Evolutionary conservation across 2,888 invertebrate genomes (phyloP), one percentile per base, ranked within the genome.

Genomic region (Cepaea hortensis): DNA sequence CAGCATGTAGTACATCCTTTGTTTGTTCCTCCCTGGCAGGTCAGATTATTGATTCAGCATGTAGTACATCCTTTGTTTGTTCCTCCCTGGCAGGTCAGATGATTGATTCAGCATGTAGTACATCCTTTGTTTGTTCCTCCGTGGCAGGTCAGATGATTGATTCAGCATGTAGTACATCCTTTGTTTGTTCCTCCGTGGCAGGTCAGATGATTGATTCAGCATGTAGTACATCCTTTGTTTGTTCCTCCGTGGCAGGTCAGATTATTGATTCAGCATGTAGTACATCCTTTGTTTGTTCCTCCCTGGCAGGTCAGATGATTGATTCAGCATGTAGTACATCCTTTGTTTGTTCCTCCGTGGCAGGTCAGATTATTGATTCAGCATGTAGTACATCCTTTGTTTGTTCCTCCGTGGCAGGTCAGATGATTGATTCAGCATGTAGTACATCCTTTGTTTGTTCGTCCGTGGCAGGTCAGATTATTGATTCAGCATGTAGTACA

Each of bases 191-290:
- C 35, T 91, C 90, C 4, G 84, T 93, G 6, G 91, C 90, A 88
- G 93, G 93, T 93, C 50, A 85, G 65, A 5, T 35, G 46, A 46
- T 68, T 4, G 55, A 55, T 55, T 35, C 35, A 35, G 0, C 35
- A 35, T 35, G 35, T 35, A 35, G 35, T 35, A 35, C 35, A 35
- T 35, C 35, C 35, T 35, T 35, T 35, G 35, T 35, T 0, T 35
- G 35, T 35, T 35, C 35, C 35, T 91, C 90, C 4, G 84, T 93
- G 6, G 91, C 90, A 88, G 93, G 93, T 93, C 50, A 85, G 65
- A 5, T 35, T 73, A 46, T 68, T 4, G 55, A 55, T 55, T 35
- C 35, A 35, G 0, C 35, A 35, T 35, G 35, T 35, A 35, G 35
- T 35, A 35, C 35, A 35, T 35, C 35, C 35, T 35, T 35, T 35